These are phyloP conservation scores for Caerostris darwini DNA, from an alignment of 1,140 invertebrate genomes.

Conservation along the genomic window DNA sequence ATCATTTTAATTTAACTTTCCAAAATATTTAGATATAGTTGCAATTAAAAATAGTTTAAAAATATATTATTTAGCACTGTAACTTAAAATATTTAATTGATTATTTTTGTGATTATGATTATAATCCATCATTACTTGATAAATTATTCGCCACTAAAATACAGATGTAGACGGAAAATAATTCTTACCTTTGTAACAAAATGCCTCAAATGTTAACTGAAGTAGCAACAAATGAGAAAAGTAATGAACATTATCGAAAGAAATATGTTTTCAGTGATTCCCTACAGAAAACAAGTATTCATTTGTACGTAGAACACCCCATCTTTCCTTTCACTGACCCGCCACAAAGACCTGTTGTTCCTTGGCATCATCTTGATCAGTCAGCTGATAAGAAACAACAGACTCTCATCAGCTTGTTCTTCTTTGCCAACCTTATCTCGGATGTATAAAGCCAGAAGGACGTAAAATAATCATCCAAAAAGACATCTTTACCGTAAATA, in stretches of 20 bases:
- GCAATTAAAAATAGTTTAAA: too few relatives aligned
- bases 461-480: slow-evolving; percentile 56
- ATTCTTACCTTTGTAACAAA: too few relatives aligned
- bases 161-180: too few relatives aligned
- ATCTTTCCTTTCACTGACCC: neutral
- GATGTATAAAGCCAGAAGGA: slow-evolving; percentile 9
- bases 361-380: slow-evolving; percentile 17
- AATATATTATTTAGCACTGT: too few relatives aligned
- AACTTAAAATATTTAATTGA: too few relatives aligned
- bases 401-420: neutral
- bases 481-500: slow-evolving; percentile 50
- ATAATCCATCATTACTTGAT: too few relatives aligned
- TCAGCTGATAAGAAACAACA: neutral
- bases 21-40: too few relatives aligned
- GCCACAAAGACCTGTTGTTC: slow-evolving; percentile 25
- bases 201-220: too few relatives aligned
- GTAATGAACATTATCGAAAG: neutral
- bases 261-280: neutral
- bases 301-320: neutral
- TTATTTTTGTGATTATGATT: too few relatives aligned
- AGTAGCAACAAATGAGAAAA: neutral
- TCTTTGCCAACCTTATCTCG: neutral
- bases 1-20: too few relatives aligned
- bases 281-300: neutral
- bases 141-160: too few relatives aligned